Conservation (phyloP, 2,113 vertebrate species). For the Psilopsiagon aymara region DNA sequence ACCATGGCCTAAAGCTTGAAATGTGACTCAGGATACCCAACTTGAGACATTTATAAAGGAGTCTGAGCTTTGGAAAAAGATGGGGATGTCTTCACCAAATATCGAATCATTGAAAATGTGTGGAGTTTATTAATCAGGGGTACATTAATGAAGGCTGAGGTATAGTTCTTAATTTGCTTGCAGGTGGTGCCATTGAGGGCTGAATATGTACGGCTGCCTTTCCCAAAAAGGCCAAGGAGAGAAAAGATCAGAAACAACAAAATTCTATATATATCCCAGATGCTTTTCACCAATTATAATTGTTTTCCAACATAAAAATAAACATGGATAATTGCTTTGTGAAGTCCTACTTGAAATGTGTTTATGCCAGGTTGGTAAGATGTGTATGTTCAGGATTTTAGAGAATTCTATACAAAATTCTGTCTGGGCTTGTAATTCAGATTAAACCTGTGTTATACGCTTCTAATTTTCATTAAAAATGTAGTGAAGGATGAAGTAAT, state of each 20-base stretch:
- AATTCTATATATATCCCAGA: background rate
- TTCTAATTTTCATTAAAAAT: background rate
- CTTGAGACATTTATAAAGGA: background rate
- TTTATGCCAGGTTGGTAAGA: background rate
- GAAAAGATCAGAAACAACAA: background rate
- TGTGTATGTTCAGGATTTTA: background rate
- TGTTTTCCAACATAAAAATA: background rate
- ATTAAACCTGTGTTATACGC: background rate
- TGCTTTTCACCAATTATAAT: background rate
- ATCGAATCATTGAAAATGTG: background rate
- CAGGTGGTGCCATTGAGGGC: background rate
- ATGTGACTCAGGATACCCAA: background rate
- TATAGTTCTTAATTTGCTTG: background rate
- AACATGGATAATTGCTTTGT: background rate
- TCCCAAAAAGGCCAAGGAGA: background rate
- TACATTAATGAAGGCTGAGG: background rate
- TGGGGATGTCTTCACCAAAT: background rate
- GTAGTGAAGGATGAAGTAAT: background rate
- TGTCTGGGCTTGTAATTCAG: background rate
- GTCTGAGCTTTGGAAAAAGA: background rate
- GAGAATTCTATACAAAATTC: background rate
- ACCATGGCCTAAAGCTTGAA: background rate
- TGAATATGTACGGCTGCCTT: background rate
- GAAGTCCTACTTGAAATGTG: background rate
- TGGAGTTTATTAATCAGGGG: background rate